phyloP scores from a whole-genome alignment of 2,797 vertebrate genomes.

The Argentina silus region DNA sequence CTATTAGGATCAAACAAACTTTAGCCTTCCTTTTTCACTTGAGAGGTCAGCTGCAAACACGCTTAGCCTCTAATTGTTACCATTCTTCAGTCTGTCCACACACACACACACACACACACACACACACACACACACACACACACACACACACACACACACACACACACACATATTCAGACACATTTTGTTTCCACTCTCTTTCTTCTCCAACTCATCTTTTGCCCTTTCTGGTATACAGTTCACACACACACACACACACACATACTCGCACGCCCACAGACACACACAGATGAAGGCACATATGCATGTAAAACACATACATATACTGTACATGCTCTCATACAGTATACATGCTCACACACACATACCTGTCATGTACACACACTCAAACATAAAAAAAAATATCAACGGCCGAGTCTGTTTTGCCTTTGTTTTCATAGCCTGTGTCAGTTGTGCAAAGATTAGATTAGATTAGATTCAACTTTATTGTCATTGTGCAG shows the following conservation, averaged over 20 bases:
- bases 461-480: too few species aligned
- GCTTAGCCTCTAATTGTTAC: conserved; percentile 46
- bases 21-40: conserved; percentile 49
- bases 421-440: conserved; percentile 58
- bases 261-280: too few species aligned
- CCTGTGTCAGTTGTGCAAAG: conserved; percentile 48
- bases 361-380: conserved; percentile 1
- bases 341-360: conserved; percentile 24
- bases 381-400: conserved; percentile 48
- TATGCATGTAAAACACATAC: neutral
- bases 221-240: neutral
- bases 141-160: neutral
- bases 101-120: neutral
- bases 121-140: neutral
- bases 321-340: conserved; percentile 5
- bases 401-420: conserved; percentile 47
- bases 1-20: conserved; percentile 44
- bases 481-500: too few species aligned
- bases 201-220: too few species aligned
- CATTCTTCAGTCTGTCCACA: conserved; percentile 21
- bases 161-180: neutral
- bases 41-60: conserved; percentile 42
- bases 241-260: neutral
- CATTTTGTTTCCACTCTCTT: too few species aligned
- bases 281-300: neutral